These are phyloP conservation scores for Plecturocebus donacophilus DNA, from an alignment of 2,113 vertebrate species.

Conservation along the genomic window DNA sequence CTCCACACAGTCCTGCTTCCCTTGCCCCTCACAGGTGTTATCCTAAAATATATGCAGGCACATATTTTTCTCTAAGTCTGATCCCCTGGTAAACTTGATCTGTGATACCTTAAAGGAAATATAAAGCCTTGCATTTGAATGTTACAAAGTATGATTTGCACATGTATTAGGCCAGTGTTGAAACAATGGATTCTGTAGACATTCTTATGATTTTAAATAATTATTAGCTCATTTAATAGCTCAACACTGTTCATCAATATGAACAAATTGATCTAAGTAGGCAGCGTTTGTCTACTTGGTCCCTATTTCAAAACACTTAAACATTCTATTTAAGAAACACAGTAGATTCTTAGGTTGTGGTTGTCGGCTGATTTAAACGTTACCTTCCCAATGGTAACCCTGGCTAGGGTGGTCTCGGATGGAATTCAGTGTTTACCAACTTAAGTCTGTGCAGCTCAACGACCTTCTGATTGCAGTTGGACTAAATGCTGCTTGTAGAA, in stretches of 20 bases:
- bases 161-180: rapidly evolving
- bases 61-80: background rate
- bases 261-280: background rate
- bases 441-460: background rate
- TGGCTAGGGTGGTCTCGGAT: background rate
- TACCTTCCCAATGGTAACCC: background rate
- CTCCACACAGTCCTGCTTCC: background rate
- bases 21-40: rapidly evolving
- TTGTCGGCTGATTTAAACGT: background rate
- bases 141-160: background rate
- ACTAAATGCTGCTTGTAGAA: background rate
- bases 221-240: background rate
- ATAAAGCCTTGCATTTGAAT: background rate
- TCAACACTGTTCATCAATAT: background rate
- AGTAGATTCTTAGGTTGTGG: background rate
- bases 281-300: background rate
- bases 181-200: background rate
- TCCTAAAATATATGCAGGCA: background rate
- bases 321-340: background rate
- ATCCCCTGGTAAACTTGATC: background rate
- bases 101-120: background rate
- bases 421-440: background rate
- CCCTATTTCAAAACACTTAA: background rate
- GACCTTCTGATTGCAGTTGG: background rate
- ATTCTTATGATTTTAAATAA: background rate